Evolutionary conservation across 2,113 vertebrate species (phyloP).

Genomic region (Lampris incognitus): DNA sequence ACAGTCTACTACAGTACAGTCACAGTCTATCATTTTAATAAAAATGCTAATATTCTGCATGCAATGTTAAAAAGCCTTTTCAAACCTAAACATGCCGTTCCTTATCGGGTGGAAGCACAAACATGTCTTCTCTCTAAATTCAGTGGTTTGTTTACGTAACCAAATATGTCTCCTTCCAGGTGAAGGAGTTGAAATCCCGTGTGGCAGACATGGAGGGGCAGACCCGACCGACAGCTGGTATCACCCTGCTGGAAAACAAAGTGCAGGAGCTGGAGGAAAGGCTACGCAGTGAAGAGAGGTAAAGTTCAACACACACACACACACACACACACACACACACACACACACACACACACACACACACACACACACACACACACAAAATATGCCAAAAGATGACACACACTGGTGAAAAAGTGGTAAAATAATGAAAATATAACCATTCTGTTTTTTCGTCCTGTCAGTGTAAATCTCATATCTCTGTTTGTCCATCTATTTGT

Average conservation of each 20-base stretch:
- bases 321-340: not conserved
- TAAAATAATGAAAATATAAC: too few species aligned
- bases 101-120: not conserved
- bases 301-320: slow-evolving; percentile 65
- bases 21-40: too few species aligned
- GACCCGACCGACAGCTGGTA: slow-evolving; percentile 78
- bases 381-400: not conserved
- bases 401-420: not conserved
- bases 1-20: too few species aligned
- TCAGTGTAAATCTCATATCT: too few species aligned
- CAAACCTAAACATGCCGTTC: not conserved
- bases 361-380: not conserved
- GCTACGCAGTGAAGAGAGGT: slow-evolving; percentile 92
- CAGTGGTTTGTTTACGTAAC: not conserved
- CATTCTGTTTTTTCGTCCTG: too few species aligned
- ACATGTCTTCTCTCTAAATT: not conserved
- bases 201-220: slow-evolving; percentile 88
- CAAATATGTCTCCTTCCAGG: slow-evolving; percentile 64
- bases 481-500: too few species aligned
- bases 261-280: slow-evolving; percentile 91
- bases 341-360: not conserved
- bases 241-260: slow-evolving; percentile 86
- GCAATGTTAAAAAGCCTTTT: not conserved
- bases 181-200: slow-evolving; percentile 91
- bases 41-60: too few species aligned